Evolutionary conservation across 1,140 invertebrate genomes (phyloP), one percentile per base, ranked within the genome.

Genomic region (Caenorhabditis tropicalis): DNA sequence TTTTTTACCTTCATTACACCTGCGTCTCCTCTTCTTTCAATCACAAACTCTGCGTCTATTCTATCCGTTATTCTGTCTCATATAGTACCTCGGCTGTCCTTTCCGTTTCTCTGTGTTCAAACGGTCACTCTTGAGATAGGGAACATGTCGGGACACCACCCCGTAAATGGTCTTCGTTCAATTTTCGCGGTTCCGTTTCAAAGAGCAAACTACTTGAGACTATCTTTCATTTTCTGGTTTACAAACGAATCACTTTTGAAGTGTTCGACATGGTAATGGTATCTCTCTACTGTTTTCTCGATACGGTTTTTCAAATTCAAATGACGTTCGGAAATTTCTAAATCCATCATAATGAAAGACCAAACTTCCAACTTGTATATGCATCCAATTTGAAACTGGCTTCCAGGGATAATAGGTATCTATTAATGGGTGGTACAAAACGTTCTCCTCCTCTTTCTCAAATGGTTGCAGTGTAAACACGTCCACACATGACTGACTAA

Each of bases 61-160:
- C 10, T 21, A 74, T 65, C 58, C 65, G 16, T 2, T 19, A 31
- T 16, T 43, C 36, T 74, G 9, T 43, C 65, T 43, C 4, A 4
- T 6, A 10, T 27, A 56, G 53, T 56, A 21, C 36, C 36, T 46
- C 43, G 4, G 21, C 6, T 74, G 33, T 12, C 65, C n/a, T 43
- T 74, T 10, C 29, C 53, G 12, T 56, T 27, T n/a, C 19, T 56
- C 53, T 74, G 12, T 74, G 33, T 74, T 74, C 36, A 74, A 74
- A 74, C 36, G 65, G 65, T 74, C 65, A 74, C 65, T 74, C 65
- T 74, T 74, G 65, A 74, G 65, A 74, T 74, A 43, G 12, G 65
- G 65, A 74, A 74, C 65, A 74, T 74, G 65, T 74, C 65, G 33
- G 31, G 29, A 43, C 36, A n/a, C 33, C 19, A 10, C 5, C 6